Conservation (phyloP, 2,888 invertebrate genomes). For the Ormyrus nitidulus region DNA sequence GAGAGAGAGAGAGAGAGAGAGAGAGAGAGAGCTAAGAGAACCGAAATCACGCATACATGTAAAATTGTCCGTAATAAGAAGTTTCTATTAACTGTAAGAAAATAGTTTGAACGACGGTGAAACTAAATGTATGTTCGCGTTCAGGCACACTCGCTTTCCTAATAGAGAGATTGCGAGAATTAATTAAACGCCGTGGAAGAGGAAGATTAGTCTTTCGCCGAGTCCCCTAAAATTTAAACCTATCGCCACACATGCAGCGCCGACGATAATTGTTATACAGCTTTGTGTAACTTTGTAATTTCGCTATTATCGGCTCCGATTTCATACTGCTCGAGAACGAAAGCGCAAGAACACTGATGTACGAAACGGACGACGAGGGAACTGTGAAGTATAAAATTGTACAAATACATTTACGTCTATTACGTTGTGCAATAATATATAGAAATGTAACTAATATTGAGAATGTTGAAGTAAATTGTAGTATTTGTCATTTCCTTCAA, state of each 20-base stretch:
- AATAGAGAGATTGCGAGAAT: slow-evolving; percentile 10
- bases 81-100: slow-evolving; percentile 37
- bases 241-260: background rate
- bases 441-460: background rate
- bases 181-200: slow-evolving; percentile 9
- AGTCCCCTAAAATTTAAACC: slow-evolving; percentile 44
- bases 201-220: slow-evolving; percentile 26
- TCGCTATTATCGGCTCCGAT: slow-evolving; percentile 40
- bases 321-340: background rate
- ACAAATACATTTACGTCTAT: slow-evolving; percentile 13
- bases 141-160: background rate
- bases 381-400: slow-evolving; percentile 14
- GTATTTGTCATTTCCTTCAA: too few relatives aligned
- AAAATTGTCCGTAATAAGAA: slow-evolving; percentile 30
- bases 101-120: slow-evolving; percentile 1
- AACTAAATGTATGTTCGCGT: background rate
- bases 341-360: background rate
- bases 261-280: slow-evolving; percentile 34
- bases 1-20: background rate
- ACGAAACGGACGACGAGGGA: background rate
- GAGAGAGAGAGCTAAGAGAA: too few relatives aligned
- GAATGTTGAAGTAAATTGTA: too few relatives aligned
- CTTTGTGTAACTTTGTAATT: slow-evolving; percentile 35
- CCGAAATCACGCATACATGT: background rate
- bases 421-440: background rate